phyloP scores from a whole-genome alignment of 2,113 vertebrate species.

The Labeo rohita region DNA sequence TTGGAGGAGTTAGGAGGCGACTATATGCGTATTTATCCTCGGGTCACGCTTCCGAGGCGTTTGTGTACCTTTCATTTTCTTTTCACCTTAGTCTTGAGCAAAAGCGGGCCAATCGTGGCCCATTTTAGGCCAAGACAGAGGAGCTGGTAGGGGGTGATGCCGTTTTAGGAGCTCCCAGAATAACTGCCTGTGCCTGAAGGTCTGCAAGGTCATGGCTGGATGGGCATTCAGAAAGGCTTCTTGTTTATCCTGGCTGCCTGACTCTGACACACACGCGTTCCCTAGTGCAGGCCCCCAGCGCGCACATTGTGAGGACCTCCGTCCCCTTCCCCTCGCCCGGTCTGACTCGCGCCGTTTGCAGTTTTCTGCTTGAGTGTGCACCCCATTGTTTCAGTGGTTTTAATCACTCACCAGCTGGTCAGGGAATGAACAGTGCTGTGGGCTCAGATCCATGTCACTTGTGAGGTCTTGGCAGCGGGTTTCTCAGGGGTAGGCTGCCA shows the following conservation, averaged over 20 bases:
- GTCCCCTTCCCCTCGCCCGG: constrained; percentile 51
- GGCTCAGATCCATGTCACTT: constrained; percentile 95
- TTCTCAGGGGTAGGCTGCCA: constrained; percentile 77
- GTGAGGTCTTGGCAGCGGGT: constrained; percentile 96
- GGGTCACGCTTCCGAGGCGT: constrained; percentile 71
- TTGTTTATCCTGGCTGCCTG: constrained; percentile 73
- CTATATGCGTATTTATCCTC: constrained; percentile 68
- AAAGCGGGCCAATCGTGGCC: constrained; percentile 66
- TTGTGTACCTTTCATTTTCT: constrained; percentile 63
- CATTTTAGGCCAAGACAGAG: constrained; percentile 73
- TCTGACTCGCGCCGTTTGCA: constrained; percentile 70
- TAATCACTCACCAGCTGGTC: constrained; percentile 98
- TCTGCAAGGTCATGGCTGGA: constrained; percentile 74
- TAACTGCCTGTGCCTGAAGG: constrained; percentile 72
- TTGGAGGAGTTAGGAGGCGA: constrained; percentile 11
- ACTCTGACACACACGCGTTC: constrained; percentile 55
- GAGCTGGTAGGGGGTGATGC: constrained; percentile 63
- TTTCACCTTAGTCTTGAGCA: constrained; percentile 63
- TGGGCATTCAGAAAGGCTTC: constrained; percentile 74
- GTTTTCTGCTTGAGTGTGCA: constrained; percentile 85
- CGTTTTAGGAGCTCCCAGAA: constrained; percentile 68
- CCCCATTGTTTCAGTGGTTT: constrained; percentile 84
- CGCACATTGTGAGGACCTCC: constrained; percentile 45
- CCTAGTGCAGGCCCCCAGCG: constrained; percentile 50
- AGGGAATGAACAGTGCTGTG: constrained; percentile 87